phyloP scores from a whole-genome alignment of 2,113 vertebrate genomes.

The Hippocampus abdominalis region DNA sequence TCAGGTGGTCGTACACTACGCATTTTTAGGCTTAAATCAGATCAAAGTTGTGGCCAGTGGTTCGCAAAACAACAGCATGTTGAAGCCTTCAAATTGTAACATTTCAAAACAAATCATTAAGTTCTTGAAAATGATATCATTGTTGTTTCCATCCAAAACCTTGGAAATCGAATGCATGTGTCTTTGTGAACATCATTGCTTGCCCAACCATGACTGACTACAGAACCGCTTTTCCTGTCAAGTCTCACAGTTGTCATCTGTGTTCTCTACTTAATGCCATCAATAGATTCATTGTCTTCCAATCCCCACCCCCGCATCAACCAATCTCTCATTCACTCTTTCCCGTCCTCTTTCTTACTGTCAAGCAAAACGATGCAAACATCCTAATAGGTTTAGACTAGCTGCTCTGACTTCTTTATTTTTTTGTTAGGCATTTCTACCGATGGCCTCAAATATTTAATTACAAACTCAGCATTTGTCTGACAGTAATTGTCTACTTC shows the following conservation, averaged over 20 bases:
- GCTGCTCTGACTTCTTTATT: background rate
- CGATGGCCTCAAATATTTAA: background rate
- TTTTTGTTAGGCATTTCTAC: background rate
- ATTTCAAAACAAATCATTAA: too few species aligned
- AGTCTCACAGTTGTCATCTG: background rate
- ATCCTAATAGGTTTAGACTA: background rate
- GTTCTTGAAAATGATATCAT: too few species aligned
- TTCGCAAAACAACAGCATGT: too few species aligned
- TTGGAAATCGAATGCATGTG: too few species aligned
- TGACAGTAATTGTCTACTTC: background rate
- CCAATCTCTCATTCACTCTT: background rate
- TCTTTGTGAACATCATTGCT: too few species aligned
- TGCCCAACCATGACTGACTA: too few species aligned
- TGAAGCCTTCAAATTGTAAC: too few species aligned
- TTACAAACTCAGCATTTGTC: slow-evolving; percentile 6
- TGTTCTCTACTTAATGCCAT: background rate
- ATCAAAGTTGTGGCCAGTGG: too few species aligned
- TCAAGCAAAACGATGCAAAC: background rate
- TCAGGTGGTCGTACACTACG: too few species aligned
- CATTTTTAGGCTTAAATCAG: too few species aligned
- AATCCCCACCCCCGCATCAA: too few species aligned
- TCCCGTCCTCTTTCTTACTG: background rate
- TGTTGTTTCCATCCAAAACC: too few species aligned
- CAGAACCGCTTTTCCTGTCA: background rate
- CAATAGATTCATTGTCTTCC: background rate